A percentile compares a stretch with the other conserved stretches of the same genome.
These are phyloP conservation scores for Ochotona curzoniae DNA, from an alignment of 2,113 vertebrate species.

Conservation along the genomic window DNA sequence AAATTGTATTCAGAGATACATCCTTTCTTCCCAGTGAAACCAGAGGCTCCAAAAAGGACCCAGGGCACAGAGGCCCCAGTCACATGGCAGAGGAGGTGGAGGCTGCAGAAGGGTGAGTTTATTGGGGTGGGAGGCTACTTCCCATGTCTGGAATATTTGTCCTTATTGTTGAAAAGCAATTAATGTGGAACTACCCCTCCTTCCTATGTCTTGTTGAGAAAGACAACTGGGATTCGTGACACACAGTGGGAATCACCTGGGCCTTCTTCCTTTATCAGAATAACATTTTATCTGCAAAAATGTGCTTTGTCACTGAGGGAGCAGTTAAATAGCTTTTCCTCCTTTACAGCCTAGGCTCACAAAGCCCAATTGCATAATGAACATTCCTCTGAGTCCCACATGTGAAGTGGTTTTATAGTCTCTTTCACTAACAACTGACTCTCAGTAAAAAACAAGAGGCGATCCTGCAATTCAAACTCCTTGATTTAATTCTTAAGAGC, in stretches of 20 bases:
- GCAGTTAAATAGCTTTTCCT: conserved; percentile 21
- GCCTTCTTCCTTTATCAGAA: conserved; percentile 36
- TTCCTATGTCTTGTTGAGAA: neutral
- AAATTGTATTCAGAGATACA: neutral
- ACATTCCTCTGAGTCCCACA: neutral
- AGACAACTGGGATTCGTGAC: neutral
- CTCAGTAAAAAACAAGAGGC: neutral
- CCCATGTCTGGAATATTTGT: neutral
- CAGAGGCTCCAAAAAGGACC: neutral
- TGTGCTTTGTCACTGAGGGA: neutral
- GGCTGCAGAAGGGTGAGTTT: neutral
- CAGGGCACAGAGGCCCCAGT: neutral
- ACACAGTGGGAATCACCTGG: neutral
- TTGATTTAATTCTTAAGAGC: conserved; percentile 5
- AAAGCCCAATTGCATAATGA: neutral
- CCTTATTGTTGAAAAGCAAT: conserved; percentile 8
- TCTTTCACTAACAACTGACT: neutral
- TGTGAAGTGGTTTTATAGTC: neutral
- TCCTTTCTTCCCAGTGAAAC: neutral
- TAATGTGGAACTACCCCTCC: neutral
- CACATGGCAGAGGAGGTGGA: too few species aligned
- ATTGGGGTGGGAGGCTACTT: neutral
- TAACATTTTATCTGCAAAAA: conserved; percentile 49
- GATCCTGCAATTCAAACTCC: conserved; percentile 10
- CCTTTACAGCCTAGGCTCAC: conserved; percentile 17